Evolutionary conservation across 1,140 invertebrate genomes (phyloP), one percentile per base, ranked within the genome.

Genomic region (Hetaerina americana): DNA sequence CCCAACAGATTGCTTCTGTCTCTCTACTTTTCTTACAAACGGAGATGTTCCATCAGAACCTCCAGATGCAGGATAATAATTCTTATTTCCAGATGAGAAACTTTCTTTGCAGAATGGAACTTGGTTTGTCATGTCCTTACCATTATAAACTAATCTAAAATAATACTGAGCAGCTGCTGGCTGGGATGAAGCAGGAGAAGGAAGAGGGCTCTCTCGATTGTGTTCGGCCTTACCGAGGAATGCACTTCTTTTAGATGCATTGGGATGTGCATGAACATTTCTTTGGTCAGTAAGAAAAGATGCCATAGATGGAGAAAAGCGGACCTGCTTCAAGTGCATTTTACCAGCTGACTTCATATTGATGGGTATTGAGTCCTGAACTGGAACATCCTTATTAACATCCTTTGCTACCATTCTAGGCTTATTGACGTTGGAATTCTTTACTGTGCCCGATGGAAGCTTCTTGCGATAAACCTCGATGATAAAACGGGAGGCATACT

Each of bases 111-210:
- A 97, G 78, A 96, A 96, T 68, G 85, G 86, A 24, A 95, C 84
- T 73, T 88, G 86, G 77, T 88, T 86, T 0, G 95, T 97, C 0
- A 95, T 86, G 80, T 95, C 93, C 73, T 87, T 87, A 0, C 95
- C 95, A 78, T 97, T 95, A 74, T 91, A 89, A 26, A 97, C 80
- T 0, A 95, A 82, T 0, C 92, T 86, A 75, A 96, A 93, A 77
- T 90, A 92, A 79, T 89, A 91, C 78, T 90, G 87, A 76, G 86
- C 85, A 0, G 85, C 86, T 49, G 81, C 78, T 66, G 77, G 79
- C 22, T 57, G 40, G 3, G 40, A 57, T 57, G 40, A 10, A 57
- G 40, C 15, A 57, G 40, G 22, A 5, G 40, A 57, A 12, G 22
- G 15, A 12, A 18, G 15, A 5, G 15, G 15, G 22, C 15, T 18